Percentiles rank a stretch among this genome's conserved stretches.
These are phyloP conservation scores for Thera obeliscata DNA, from an alignment of 2,888 invertebrate genomes.

Conservation along the genomic window DNA sequence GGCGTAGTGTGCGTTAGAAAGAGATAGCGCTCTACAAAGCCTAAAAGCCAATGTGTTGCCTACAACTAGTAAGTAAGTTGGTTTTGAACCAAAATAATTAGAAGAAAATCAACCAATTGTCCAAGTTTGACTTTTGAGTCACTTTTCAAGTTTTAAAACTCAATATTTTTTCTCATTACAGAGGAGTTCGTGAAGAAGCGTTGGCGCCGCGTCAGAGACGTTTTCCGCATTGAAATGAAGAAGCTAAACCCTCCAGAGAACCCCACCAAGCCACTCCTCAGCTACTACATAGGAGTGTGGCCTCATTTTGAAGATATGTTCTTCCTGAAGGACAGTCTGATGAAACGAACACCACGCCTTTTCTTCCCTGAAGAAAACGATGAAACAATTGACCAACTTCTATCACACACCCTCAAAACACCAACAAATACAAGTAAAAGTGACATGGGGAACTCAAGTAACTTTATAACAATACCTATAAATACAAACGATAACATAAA, in stretches of 20 bases:
- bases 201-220: constrained; percentile 51
- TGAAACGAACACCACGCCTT: constrained; percentile 16
- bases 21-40: no score
- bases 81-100: no score
- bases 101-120: no score
- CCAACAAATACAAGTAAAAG: not conserved
- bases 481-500: not conserved
- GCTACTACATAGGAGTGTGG: constrained; percentile 49
- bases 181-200: constrained; percentile 46
- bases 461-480: not conserved
- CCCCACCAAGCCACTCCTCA: constrained; percentile 35
- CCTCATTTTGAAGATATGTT: constrained; percentile 43
- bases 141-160: not conserved
- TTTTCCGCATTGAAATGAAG: constrained; percentile 36
- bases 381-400: not conserved
- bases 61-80: no score
- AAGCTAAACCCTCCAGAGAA: constrained; percentile 24
- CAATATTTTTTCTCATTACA: constrained; percentile 27
- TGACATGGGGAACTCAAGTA: not conserved
- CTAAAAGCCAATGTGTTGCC: no score
- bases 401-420: not conserved
- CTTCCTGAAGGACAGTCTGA: constrained; percentile 39
- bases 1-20: no score
- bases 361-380: constrained; percentile 30
- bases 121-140: no score